Evolutionary conservation across 2,888 invertebrate genomes (phyloP), one percentile per base, ranked within the genome.

Genomic region (Nomada lathburiana): DNA sequence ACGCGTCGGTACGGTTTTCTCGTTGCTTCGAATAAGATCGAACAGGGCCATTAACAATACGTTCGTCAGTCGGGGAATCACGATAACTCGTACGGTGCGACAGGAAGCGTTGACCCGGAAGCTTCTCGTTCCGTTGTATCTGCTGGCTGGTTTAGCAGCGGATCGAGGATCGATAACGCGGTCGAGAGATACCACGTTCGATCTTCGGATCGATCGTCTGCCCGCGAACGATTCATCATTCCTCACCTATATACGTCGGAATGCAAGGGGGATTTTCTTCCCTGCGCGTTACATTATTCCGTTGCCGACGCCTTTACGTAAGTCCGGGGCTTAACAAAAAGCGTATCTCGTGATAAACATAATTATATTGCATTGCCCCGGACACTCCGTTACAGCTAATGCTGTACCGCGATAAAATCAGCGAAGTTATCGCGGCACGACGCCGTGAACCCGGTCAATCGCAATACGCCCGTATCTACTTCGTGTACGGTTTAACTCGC

Each of bases 321-420:
- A 81, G 70, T n/a, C 36, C 42, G 42, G 11, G 18, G 7, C 42
- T 11, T 3, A 29, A 47, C 5, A 71, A 70, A 70, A 71, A 76
- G 62, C 75, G 20, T 73, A 67, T 67, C 53, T 50, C 73, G 60
- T 69, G 85, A 85, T 85, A 79, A 85, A 85, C 79, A 82, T 76
- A 84, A 85, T 85, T 85, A 85, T 67, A 82, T 82, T 26, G 73
- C 82, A 69, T 64, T 76, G 68, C 76, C 65, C 65, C 74, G 80
- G 77, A 85, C 83, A 72, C 83, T 64, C 76, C 80, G 85, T 85
- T 86, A 77, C 26, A 76, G 72, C 72, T 85, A 73, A 76, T 78
- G 52, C 73, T 63, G 50, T 53, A 23, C 36, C 59, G 59, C 74
- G 87, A 87, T 86, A 87, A 87, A 86, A 87, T 87, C 88, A 7